These are phyloP conservation scores for Cydia amplana DNA, from an alignment of 1,140 invertebrate species.

Conservation along the genomic window DNA sequence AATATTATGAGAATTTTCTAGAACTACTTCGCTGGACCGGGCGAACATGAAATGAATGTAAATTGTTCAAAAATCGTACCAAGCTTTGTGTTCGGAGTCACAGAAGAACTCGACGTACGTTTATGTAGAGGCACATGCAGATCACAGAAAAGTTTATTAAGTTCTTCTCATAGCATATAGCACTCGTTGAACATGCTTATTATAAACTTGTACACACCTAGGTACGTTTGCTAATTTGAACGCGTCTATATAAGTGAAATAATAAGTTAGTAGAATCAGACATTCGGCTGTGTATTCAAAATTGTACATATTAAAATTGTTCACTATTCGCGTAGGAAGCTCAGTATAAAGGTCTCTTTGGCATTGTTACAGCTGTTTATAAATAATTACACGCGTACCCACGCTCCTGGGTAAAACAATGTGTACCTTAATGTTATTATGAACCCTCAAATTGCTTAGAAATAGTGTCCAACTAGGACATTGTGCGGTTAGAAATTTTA, in stretches of 20 bases:
- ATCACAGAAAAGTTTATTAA: background rate
- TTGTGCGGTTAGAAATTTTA: constrained; percentile 15
- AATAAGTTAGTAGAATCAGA: background rate
- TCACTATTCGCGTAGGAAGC: constrained; percentile 2
- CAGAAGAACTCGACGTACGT: background rate
- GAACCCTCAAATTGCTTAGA: constrained; percentile 32
- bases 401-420: constrained; percentile 23
- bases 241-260: background rate
- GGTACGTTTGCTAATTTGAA: background rate
- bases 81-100: background rate
- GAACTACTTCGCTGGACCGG: background rate
- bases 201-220: background rate
- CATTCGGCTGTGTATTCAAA: background rate
- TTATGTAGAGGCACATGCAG: no score
- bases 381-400: constrained; percentile 26
- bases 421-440: constrained; percentile 25
- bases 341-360: constrained; percentile 13
- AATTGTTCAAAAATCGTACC: constrained; percentile 5
- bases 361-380: constrained; percentile 23
- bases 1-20: constrained; percentile 14
- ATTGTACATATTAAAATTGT: background rate
- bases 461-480: constrained; percentile 25
- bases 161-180: background rate
- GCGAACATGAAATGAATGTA: constrained; percentile 19
- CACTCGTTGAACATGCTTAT: background rate